phyloP scores from a whole-genome alignment of 2,797 vertebrate genomes.

The Lepus townsendii region DNA sequence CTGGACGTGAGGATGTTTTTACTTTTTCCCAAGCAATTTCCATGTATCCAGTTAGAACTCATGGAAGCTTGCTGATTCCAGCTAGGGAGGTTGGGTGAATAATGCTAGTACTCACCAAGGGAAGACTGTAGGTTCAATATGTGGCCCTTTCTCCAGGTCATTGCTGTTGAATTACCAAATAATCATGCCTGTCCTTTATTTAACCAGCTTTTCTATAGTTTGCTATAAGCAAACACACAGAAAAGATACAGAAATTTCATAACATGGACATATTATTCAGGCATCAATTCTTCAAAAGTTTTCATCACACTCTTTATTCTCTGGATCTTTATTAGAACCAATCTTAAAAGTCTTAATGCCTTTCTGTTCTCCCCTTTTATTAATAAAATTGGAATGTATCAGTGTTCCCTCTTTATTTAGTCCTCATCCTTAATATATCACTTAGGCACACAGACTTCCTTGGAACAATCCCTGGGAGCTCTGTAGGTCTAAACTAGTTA shows the following conservation, averaged over 20 bases:
- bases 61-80: background rate
- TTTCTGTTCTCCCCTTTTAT: background rate
- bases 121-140: background rate
- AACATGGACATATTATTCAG: background rate
- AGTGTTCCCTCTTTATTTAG: background rate
- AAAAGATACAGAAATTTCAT: background rate
- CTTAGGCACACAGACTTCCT: background rate
- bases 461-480: background rate
- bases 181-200: background rate
- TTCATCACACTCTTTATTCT: background rate
- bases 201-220: background rate
- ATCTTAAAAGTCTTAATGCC: background rate
- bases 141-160: background rate
- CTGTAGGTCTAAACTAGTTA: background rate
- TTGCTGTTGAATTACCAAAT: background rate
- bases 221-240: background rate
- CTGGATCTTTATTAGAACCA: constrained; percentile 7
- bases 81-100: background rate
- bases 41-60: background rate
- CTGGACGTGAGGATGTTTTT: background rate
- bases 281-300: background rate
- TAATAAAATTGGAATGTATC: background rate
- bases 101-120: background rate
- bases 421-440: background rate
- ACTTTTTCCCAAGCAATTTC: background rate